Conservation (phyloP, 1,140 invertebrate genomes). For the Harpegnathos saltator region DNA sequence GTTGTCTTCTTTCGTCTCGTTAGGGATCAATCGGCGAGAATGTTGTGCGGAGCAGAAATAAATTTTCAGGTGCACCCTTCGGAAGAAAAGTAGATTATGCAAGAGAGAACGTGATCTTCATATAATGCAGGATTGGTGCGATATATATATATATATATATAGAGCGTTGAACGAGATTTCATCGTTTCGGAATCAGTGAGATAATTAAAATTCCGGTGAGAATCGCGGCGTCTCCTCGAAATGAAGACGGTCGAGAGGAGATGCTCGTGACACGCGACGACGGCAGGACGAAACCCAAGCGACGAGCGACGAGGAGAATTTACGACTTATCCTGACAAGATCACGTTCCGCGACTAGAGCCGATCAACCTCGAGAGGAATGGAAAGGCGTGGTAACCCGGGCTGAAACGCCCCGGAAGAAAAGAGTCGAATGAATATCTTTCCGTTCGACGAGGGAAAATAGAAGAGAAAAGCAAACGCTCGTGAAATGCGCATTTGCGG, state of each 20-base stretch:
- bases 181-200: not conserved
- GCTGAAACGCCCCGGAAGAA: slow-evolving; percentile 6
- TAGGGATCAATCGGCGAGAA: not conserved
- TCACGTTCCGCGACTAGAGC: slow-evolving; percentile 62
- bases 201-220: slow-evolving; percentile 48
- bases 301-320: slow-evolving; percentile 7
- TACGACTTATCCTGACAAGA: slow-evolving; percentile 63
- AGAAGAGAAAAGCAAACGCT: not conserved
- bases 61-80: not conserved
- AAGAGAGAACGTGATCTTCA: slow-evolving; percentile 12
- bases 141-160: too few species aligned
- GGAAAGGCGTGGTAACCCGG: slow-evolving; percentile 30
- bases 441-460: slow-evolving; percentile 6
- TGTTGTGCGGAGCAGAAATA: slow-evolving; percentile 15
- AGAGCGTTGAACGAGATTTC: not conserved
- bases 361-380: slow-evolving; percentile 50
- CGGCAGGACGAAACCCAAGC: not conserved
- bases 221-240: not conserved
- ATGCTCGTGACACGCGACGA: not conserved
- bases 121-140: not conserved
- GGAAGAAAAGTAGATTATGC: not conserved
- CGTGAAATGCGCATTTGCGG: not conserved
- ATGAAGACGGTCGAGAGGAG: not conserved
- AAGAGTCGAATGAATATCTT: slow-evolving; percentile 22
- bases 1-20: not conserved